A percentile compares a stretch with the other conserved stretches of the same genome.
These are phyloP conservation scores for Drosophila antonietae DNA, from an alignment of 2,888 invertebrate species.

Conservation along the genomic window DNA sequence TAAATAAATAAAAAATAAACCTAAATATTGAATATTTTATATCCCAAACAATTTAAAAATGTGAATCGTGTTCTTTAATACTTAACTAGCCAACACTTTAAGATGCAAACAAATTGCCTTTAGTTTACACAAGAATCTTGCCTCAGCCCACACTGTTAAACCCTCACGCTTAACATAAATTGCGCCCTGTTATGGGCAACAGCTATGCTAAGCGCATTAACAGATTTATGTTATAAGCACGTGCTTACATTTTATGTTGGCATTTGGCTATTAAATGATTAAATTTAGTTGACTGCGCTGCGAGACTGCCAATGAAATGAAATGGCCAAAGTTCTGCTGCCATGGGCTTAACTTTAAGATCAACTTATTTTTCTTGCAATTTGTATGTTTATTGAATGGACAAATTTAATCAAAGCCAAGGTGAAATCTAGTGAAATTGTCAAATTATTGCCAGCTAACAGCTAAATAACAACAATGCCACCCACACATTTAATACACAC, in stretches of 20 bases:
- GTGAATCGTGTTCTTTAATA: no score
- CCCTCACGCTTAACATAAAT: not conserved
- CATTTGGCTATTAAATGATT: not conserved
- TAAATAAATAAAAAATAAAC: no score
- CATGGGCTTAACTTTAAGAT: not conserved
- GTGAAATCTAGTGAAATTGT: conserved; percentile 33
- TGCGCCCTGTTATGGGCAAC: not conserved
- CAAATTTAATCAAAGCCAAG: conserved; percentile 36
- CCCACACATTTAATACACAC: conserved; percentile 17
- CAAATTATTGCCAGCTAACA: conserved; percentile 33
- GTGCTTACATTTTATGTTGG: not conserved
- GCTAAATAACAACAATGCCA: conserved; percentile 17
- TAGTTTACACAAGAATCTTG: not conserved
- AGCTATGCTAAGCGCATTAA: not conserved
- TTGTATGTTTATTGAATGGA: conserved; percentile 23
- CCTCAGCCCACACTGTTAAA: not conserved
- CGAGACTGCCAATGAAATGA: not conserved
- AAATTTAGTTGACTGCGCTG: not conserved
- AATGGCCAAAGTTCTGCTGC: not conserved
- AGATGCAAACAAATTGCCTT: not conserved
- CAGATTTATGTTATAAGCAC: conserved; percentile 6
- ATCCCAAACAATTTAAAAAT: no score
- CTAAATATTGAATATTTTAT: no score
- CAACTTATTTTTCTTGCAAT: conserved; percentile 4
- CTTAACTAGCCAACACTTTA: not conserved